Evolutionary conservation across 2,797 vertebrate species (phyloP).

Genomic region (Melanotaenia pygmaea): DNA sequence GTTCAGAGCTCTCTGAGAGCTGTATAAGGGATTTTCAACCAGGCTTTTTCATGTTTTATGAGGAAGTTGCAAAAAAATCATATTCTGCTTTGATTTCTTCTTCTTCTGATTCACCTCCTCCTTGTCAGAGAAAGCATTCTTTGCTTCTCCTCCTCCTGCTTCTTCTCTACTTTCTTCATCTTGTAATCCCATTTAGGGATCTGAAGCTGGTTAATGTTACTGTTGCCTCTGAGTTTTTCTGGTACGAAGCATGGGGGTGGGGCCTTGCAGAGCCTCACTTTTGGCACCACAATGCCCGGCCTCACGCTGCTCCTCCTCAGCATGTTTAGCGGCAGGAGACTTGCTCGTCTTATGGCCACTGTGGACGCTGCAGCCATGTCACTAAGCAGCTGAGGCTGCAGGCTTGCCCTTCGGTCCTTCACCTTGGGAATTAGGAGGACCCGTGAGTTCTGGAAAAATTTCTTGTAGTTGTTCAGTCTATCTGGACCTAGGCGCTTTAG

Average conservation of each 20-base stretch:
- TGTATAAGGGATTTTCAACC: conserved; percentile 5
- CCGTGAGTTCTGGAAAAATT: conserved; percentile 84
- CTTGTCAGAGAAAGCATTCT: conserved; percentile 58
- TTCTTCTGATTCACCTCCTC: conserved; percentile 55
- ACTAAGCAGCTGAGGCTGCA: conserved; percentile 76
- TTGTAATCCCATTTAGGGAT: conserved; percentile 96
- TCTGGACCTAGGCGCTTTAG: conserved; percentile 78
- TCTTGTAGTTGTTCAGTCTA: conserved; percentile 80
- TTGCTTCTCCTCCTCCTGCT: conserved; percentile 81
- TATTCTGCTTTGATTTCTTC: not conserved
- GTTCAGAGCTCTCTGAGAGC: not conserved
- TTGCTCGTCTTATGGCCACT: conserved; percentile 81
- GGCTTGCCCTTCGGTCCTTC: conserved; percentile 82
- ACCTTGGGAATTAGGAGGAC: conserved; percentile 78
- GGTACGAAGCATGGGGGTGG: conserved; percentile 83
- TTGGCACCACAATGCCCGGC: conserved; percentile 89
- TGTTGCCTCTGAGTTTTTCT: conserved; percentile 64
- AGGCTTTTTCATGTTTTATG: not conserved
- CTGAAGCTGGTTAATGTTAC: conserved; percentile 83
- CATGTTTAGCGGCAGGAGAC: conserved; percentile 88
- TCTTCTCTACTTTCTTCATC: conserved; percentile 87
- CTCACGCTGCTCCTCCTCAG: conserved; percentile 90
- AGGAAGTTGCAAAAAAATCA: conserved; percentile 6
- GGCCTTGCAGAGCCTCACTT: conserved; percentile 90
- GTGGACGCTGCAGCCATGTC: conserved; percentile 63